Evolutionary conservation across 2,797 vertebrate species (phyloP), one percentile per base, ranked within the genome.

Genomic region (Mormyrus proboscirostris): DNA sequence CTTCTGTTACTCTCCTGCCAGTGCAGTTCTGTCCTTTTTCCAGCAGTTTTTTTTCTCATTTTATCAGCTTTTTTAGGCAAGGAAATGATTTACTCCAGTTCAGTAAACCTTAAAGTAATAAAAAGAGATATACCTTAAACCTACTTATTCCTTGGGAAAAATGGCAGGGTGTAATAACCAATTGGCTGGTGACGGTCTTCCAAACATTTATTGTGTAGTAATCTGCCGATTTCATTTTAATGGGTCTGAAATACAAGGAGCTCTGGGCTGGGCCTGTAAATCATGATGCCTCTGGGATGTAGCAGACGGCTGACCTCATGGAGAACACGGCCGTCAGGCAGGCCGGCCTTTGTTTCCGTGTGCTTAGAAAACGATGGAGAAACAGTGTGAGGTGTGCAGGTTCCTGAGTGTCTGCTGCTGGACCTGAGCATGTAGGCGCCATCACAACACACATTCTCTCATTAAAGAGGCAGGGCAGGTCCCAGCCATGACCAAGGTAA

Each of bases 201-300:
- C 14, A 87, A 87, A 62, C 86, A 87, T 87, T 87, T 59, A 87
- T 44, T 62, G 53, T 41, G 55, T 33, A 87, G 51, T 62, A 59
- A 87, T 87, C 29, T 87, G 86, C 1, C 86, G 38, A 59, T 86
- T 84, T 44, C 33, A 44, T 59, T 87, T 62, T 59, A 87, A 44
- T 87, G 51, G 51, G 9, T n/a, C 86, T 44, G 53, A 87, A 87
- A 87, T 44, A 22, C 29, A 59, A 87, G 33, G 12, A 62, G 86
- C 29, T n/a, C 5, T 14, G 33, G 33, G 86, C 10, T 38, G 53
- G 53, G 86, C 14, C 49, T 19, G 50, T 87, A 55, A 55, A 87
- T 87, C 85, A 41, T 33, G 14, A 33, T 44, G 29, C 55, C 25
- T 5, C 29, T 44, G 29, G 86, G 33, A 41, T 44, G 86, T n/a